Conservation (phyloP, 2,113 vertebrate species). For the Phycodurus eques region DNA sequence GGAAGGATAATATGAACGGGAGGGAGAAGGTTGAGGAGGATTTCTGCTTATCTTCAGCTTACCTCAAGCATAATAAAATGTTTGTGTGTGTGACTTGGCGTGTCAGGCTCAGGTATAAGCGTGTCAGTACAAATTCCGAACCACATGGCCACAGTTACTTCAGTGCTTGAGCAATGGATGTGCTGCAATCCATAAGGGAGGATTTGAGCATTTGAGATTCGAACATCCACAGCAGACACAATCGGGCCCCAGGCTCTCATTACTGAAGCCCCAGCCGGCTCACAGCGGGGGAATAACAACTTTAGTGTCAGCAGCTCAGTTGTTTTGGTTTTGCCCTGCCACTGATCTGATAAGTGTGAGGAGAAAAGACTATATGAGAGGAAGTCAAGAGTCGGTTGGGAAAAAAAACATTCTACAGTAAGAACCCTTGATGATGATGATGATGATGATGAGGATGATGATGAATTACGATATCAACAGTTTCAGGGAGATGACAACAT, state of each 20-base stretch:
- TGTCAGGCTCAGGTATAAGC: conserved; percentile 7
- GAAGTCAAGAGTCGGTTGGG: not conserved
- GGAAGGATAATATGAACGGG: not conserved
- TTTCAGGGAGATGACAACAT: no score
- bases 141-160: conserved; percentile 9
- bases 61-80: conserved; percentile 37
- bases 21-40: not conserved
- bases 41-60: conserved; percentile 46
- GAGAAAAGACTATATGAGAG: conserved; percentile 1
- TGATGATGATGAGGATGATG: no score
- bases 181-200: not conserved
- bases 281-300: conserved; percentile 40
- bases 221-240: conserved; percentile 15
- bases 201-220: not conserved
- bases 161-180: not conserved
- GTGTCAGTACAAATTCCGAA: no score
- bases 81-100: conserved; percentile 25
- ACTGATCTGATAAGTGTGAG: conserved; percentile 34
- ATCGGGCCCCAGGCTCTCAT: conserved; percentile 54
- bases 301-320: conserved; percentile 46
- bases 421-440: not conserved
- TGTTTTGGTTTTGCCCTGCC: conserved; percentile 41
- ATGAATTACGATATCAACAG: no score
- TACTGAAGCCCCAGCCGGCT: conserved; percentile 43
- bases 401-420: not conserved